A percentile compares a stretch with the other conserved stretches of the same genome.
Conservation (phyloP, 2,797 vertebrate genomes). For the Microchirus variegatus region DNA sequence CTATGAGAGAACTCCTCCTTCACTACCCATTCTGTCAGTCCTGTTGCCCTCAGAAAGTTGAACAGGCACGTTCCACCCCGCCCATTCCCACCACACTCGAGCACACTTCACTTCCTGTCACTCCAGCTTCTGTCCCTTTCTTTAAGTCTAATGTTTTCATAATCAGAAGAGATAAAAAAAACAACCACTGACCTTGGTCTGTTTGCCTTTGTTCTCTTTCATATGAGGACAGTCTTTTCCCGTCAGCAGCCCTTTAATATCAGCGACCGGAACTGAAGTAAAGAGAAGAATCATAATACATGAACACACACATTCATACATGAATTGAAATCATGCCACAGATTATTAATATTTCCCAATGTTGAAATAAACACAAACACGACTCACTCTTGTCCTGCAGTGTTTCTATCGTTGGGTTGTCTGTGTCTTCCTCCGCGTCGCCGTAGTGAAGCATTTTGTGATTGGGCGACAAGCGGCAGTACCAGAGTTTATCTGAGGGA, state of each 20-base stretch:
- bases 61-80: no score
- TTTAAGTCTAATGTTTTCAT: no score
- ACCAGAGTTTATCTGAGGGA: slow-evolving; percentile 93
- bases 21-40: no score
- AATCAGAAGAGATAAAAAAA: background rate
- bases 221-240: slow-evolving; percentile 96
- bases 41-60: no score
- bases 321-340: background rate
- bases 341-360: background rate
- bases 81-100: no score
- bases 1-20: no score
- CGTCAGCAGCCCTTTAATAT: slow-evolving; percentile 90
- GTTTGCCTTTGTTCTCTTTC: slow-evolving; percentile 94
- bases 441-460: slow-evolving; percentile 97
- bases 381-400: slow-evolving; percentile 92
- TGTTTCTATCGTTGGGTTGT: slow-evolving; percentile 85
- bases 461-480: slow-evolving; percentile 95
- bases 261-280: slow-evolving; percentile 88
- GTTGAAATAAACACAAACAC: background rate
- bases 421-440: slow-evolving; percentile 87
- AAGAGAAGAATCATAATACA: no score
- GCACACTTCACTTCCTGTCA: no score
- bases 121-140: no score
- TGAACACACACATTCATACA: background rate
- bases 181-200: slow-evolving; percentile 88